These are phyloP conservation scores for Anguilla megastoma DNA, from an alignment of 2,797 vertebrate species.

Conservation along the genomic window DNA sequence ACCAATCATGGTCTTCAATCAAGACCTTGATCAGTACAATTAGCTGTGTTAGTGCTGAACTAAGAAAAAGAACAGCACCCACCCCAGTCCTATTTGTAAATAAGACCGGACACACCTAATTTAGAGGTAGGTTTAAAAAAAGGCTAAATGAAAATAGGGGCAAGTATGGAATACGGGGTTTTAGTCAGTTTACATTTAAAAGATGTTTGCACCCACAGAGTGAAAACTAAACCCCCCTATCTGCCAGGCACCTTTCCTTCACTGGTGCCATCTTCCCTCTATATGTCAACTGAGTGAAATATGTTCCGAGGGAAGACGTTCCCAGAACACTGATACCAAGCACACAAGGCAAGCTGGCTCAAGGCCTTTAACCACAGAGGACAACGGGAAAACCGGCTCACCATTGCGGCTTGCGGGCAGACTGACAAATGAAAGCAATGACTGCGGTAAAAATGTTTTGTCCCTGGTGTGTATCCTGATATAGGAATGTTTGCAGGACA, in stretches of 20 bases:
- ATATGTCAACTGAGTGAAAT: conserved; percentile 24
- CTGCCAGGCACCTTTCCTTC: conserved; percentile 33
- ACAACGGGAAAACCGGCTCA: conserved; percentile 63
- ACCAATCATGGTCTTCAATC: not conserved
- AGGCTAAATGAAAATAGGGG: not conserved
- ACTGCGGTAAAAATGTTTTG: conserved; percentile 68
- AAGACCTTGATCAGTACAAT: not conserved
- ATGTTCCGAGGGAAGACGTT: conserved; percentile 34
- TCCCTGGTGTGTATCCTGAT: conserved; percentile 61
- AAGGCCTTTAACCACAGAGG: conserved; percentile 52
- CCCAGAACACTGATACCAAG: conserved; percentile 51
- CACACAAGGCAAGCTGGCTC: conserved; percentile 57
- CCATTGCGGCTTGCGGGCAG: conserved; percentile 69
- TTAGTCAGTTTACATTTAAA: conserved; percentile 47
- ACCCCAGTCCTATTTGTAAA: not conserved
- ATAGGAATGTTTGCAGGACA: conserved; percentile 53
- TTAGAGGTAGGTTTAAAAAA: not conserved
- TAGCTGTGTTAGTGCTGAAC: not conserved
- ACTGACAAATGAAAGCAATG: conserved; percentile 61
- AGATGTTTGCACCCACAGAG: conserved; percentile 35
- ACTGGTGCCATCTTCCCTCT: conserved; percentile 31
- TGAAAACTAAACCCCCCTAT: conserved; percentile 30
- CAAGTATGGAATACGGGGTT: not conserved
- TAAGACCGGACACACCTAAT: not conserved
- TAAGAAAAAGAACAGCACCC: not conserved